Percentiles rank a stretch among this genome's conserved stretches.
phyloP scores from a whole-genome alignment of 2,797 vertebrate species.

The Lagodon rhomboides region DNA sequence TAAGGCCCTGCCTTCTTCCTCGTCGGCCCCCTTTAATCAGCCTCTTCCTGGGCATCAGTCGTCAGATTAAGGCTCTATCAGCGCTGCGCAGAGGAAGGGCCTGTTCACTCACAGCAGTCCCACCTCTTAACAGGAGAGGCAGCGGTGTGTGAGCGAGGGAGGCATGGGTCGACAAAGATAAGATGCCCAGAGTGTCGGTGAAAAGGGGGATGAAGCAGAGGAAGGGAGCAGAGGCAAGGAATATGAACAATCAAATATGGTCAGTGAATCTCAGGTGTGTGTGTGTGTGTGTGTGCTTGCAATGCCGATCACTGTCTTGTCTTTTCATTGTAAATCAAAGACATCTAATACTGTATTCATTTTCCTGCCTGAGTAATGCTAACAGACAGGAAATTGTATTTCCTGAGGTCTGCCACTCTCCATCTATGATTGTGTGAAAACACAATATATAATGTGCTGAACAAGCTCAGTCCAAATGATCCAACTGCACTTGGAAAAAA shows the following conservation, averaged over 20 bases:
- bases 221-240: slow-evolving; percentile 4
- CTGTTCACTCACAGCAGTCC: slow-evolving; percentile 66
- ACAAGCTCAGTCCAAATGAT: slow-evolving; percentile 7
- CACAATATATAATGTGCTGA: background rate
- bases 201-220: slow-evolving; percentile 24
- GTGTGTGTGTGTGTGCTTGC: background rate
- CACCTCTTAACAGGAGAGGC: slow-evolving; percentile 71
- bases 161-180: slow-evolving; percentile 76
- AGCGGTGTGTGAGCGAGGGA: slow-evolving; percentile 61
- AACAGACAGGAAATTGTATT: slow-evolving; percentile 47
- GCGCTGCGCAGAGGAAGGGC: slow-evolving; percentile 64
- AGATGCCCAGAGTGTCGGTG: slow-evolving; percentile 52
- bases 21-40: slow-evolving; percentile 68
- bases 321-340: slow-evolving; percentile 51
- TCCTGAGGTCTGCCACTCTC: slow-evolving; percentile 17
- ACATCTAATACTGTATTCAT: slow-evolving; percentile 8
- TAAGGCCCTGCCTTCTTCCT: slow-evolving; percentile 71
- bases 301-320: slow-evolving; percentile 29
- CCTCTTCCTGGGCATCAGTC: slow-evolving; percentile 70
- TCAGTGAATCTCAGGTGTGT: slow-evolving; percentile 25
- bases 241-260: slow-evolving; percentile 34
- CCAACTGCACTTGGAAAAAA: slow-evolving; percentile 3
- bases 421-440: slow-evolving; percentile 35
- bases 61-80: slow-evolving; percentile 80
- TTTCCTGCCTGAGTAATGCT: slow-evolving; percentile 8